These are phyloP conservation scores for Drosophila anceps DNA, from an alignment of 2,888 invertebrate species.

Conservation along the genomic window DNA sequence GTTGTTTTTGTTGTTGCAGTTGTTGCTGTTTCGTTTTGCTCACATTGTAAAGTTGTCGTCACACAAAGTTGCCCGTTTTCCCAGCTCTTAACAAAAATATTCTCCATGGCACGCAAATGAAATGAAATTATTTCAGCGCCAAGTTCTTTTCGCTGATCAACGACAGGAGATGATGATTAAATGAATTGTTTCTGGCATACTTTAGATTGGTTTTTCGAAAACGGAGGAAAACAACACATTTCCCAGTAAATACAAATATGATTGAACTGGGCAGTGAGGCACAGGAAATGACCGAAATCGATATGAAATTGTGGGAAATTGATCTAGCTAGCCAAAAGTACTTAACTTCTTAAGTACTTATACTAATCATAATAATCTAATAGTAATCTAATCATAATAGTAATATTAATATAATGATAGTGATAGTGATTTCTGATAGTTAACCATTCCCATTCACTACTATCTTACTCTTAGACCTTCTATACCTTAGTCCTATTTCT, in stretches of 20 bases:
- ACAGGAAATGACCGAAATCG: conserved; percentile 1
- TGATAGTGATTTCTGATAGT: neutral
- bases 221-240: neutral
- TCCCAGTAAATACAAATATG: neutral
- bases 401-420: neutral
- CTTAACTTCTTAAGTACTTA: no score
- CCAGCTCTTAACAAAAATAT: conserved; percentile 41
- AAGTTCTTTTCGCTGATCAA: conserved; percentile 49
- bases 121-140: conserved; percentile 57
- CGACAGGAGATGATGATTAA: conserved; percentile 41
- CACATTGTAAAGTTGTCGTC: conserved; percentile 73
- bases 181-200: conserved; percentile 37
- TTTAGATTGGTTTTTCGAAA: conserved; percentile 19
- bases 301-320: neutral
- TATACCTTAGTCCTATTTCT: no score
- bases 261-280: neutral
- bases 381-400: no score
- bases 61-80: conserved; percentile 51
- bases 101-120: conserved; percentile 51
- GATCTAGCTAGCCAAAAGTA: neutral
- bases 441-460: neutral
- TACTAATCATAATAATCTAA: no score
- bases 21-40: conserved; percentile 50
- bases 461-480: accelerated
- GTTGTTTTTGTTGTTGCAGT: conserved; percentile 30